Conservation (phyloP, 2,113 vertebrate species). For the Pygoscelis adeliae region DNA sequence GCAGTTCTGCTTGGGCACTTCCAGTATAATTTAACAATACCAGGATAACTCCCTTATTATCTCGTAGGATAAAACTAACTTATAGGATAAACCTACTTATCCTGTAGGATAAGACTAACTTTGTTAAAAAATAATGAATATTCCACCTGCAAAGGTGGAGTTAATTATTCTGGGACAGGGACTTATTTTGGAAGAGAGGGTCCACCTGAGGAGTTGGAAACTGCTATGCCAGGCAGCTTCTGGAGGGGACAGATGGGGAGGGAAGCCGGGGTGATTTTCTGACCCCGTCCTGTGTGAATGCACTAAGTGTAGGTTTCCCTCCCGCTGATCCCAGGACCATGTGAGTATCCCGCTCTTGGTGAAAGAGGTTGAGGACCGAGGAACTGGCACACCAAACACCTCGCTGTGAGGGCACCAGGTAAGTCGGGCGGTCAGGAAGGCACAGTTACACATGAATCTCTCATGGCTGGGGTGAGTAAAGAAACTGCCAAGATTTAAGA, state of each 20-base stretch:
- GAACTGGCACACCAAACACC: not conserved
- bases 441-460: not conserved
- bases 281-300: not conserved
- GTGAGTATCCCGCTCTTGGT: rapidly evolving
- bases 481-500: not conserved
- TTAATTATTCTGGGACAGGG: not conserved
- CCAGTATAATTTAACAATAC: not conserved
- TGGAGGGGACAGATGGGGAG: not conserved
- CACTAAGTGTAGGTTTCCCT: not conserved
- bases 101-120: not conserved
- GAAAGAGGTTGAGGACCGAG: not conserved
- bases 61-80: not conserved
- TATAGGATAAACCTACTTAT: not conserved
- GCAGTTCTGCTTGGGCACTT: not conserved
- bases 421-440: not conserved
- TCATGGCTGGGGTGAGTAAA: not conserved
- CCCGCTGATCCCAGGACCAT: rapidly evolving
- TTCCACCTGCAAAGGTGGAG: not conserved
- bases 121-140: not conserved
- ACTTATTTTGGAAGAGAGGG: not conserved
- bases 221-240: not conserved
- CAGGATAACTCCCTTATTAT: not conserved
- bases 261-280: not conserved
- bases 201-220: not conserved
- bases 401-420: not conserved